A percentile compares a stretch with the other conserved stretches of the same genome.
These are phyloP conservation scores for Nyctibius bracteatus DNA, from an alignment of 2,113 vertebrate species.

Conservation along the genomic window DNA sequence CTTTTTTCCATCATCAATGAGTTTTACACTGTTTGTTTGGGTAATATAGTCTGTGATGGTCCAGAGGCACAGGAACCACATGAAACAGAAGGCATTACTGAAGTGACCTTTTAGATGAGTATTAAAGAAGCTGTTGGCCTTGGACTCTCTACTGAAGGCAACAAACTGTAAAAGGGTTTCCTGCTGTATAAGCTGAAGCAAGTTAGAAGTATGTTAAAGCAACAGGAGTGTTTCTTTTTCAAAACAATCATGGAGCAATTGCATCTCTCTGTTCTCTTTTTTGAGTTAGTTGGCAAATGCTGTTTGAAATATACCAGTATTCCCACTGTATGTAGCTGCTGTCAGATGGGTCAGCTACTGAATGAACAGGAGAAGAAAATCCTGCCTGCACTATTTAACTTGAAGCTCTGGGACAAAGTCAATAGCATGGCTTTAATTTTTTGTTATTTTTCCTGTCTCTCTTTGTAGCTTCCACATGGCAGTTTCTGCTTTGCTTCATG, in stretches of 20 bases:
- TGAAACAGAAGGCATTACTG: neutral
- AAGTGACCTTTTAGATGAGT: neutral
- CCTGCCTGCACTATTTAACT: neutral
- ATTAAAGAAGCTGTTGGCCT: neutral
- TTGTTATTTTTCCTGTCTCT: neutral
- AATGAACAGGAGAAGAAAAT: neutral
- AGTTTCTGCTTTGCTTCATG: neutral
- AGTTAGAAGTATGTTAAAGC: neutral
- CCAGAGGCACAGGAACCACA: neutral
- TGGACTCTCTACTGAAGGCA: neutral
- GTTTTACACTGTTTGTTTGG: neutral
- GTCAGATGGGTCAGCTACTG: neutral
- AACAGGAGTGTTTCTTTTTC: neutral
- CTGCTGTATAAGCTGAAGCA: neutral
- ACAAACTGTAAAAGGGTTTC: neutral
- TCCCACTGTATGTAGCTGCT: neutral
- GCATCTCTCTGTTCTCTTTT: neutral
- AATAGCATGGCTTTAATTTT: neutral
- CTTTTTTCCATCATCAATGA: neutral
- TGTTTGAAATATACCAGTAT: neutral
- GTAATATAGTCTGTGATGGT: neutral
- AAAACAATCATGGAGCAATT: neutral
- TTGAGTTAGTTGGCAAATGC: neutral
- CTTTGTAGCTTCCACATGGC: neutral
- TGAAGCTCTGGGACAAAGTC: neutral